Percentiles rank a stretch among this genome's conserved stretches.
Conservation (phyloP, 2,113 vertebrate species). For the Kryptolebias marmoratus region DNA sequence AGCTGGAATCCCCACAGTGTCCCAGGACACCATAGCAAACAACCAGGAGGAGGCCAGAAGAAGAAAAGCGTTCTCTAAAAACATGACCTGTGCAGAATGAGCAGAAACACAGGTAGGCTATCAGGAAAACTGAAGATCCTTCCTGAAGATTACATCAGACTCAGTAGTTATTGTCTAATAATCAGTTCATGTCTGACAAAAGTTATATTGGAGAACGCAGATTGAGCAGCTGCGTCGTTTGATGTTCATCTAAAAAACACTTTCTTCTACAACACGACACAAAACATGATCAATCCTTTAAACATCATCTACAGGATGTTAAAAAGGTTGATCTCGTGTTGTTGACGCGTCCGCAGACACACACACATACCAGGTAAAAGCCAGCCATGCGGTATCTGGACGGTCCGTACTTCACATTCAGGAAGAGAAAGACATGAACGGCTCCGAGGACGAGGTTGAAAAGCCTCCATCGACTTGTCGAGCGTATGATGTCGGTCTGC, state of each 20-base stretch:
- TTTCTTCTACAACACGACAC: no score
- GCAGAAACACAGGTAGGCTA: no score
- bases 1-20: conserved; percentile 73
- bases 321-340: no score
- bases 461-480: conserved; percentile 81
- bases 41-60: conserved; percentile 83
- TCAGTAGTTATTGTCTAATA: no score
- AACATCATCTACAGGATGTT: no score
- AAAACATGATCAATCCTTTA: no score
- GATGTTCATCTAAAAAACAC: no score
- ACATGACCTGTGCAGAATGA: conserved; percentile 66
- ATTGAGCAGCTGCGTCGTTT: no score
- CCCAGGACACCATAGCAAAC: conserved; percentile 80
- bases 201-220: no score
- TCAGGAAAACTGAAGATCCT: no score
- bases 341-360: background rate
- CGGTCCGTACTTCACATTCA: conserved; percentile 81
- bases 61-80: conserved; percentile 82
- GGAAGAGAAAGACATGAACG: conserved; percentile 84
- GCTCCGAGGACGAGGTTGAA: conserved; percentile 86
- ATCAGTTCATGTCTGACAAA: no score
- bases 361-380: conserved; percentile 82
- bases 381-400: conserved; percentile 81
- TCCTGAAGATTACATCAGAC: no score
- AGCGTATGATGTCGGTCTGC: conserved; percentile 83